Evolutionary conservation across 2,113 vertebrate species (phyloP), one percentile per base, ranked within the genome.

Genomic region (Oreotrochilus melanogaster): DNA sequence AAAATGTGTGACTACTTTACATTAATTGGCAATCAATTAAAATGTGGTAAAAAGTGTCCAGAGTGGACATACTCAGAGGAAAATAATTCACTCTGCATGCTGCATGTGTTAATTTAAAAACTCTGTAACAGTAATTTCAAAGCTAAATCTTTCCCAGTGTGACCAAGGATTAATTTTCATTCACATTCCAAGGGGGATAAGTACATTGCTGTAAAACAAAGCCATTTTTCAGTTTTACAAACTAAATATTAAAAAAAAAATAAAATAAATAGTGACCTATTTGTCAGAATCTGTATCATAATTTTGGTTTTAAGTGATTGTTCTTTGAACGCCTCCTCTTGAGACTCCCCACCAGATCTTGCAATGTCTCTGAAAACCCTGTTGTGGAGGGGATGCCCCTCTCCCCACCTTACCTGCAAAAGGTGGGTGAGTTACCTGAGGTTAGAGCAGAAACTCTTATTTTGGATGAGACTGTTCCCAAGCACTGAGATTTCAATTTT

Each of bases 11-110:
- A 93, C 78, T 94, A 39, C 64, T 89, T 89, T 83, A 83, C 72
- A 83, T 56, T 96, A 96, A 96, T 94, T 95, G 90, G n/a, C 75
- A 94, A 65, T 67, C 93, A 94, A 96, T 96, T 95, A 92, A 96
- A 86, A 45, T 61, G 83, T 56, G 37, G 57, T 89, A 72, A 75
- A 71, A 95, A 93, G n/a, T 84, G 80, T 31, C 48, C 76, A 80
- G 75, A 92, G 43, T 96, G 94, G 94, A 92, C 94, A 94, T 37
- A 88, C 69, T 93, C 81, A 57, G 72, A 96, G 82, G 92, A 88
- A 61, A 88, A 86, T 53, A 54, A 90, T 80, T 92, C 47, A 78
- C 31, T 74, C 76, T 78, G 56, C 1, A 4, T 31, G 66, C 72
- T 86, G 84, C 56, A 45, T 53, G 37, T 70, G 69, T 92, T 96